A percentile compares a stretch with the other conserved stretches of the same genome.
Evolutionary conservation across 1,140 invertebrate genomes (phyloP).

Genomic region (Acyrthosiphon pisum): DNA sequence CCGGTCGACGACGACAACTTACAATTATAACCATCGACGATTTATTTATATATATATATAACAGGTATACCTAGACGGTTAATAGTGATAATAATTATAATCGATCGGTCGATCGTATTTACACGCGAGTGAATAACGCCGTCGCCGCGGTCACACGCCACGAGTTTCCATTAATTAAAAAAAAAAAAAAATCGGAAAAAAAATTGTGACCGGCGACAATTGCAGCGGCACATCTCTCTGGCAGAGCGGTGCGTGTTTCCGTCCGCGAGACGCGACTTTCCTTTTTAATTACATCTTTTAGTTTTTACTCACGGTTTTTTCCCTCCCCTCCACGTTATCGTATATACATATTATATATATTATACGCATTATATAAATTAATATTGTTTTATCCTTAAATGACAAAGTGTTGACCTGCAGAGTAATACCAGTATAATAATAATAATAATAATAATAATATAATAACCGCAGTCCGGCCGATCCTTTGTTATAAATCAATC

Average conservation of each 20-base stretch:
- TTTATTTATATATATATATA: neutral
- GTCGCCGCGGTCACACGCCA: neutral
- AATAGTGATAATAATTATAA: neutral
- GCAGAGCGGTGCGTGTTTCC: neutral
- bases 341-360: neutral
- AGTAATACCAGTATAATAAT: neutral
- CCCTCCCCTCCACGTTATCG: neutral
- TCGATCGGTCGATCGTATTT: neutral
- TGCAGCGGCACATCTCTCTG: neutral
- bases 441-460: neutral
- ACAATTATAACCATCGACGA: neutral
- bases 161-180: constrained; percentile 15
- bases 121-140: neutral
- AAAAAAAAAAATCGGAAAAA: neutral
- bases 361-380: neutral
- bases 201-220: neutral
- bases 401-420: neutral
- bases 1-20: neutral
- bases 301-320: neutral
- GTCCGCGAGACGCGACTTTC: neutral
- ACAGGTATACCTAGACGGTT: neutral
- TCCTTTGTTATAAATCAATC: constrained; percentile 26
- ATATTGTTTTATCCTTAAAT: constrained; percentile 27
- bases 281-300: constrained; percentile 10
- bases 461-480: neutral